A percentile compares a stretch with the other conserved stretches of the same genome.
phyloP scores from a whole-genome alignment of 2,888 invertebrate species.

The Drosophila nigricruria region DNA sequence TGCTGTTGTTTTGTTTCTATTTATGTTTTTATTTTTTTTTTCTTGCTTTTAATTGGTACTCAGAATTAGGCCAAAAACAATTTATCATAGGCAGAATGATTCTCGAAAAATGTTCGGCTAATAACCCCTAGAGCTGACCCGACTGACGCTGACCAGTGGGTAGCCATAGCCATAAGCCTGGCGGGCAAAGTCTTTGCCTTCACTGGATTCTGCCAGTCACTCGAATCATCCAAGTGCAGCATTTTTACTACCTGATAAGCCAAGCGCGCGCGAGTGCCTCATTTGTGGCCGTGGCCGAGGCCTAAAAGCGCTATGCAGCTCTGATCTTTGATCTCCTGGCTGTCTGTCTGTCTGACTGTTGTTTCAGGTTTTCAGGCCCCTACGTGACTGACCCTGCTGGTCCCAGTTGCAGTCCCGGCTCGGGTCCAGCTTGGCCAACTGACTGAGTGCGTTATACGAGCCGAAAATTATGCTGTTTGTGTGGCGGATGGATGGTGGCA shows the following conservation, averaged over 20 bases:
- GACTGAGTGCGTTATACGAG: conserved; percentile 66
- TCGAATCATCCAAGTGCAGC: conserved; percentile 75
- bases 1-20: conserved; percentile 8
- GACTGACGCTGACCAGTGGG: conserved; percentile 49
- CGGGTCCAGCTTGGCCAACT: conserved; percentile 30
- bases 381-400: conserved; percentile 73
- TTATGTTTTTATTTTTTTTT: conserved; percentile 6
- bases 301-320: conserved; percentile 56
- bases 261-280: conserved; percentile 41
- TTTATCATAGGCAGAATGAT: conserved; percentile 72
- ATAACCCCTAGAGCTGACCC: conserved; percentile 58
- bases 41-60: conserved; percentile 69
- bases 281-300: conserved; percentile 40
- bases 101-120: conserved; percentile 63
- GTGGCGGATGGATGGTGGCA: conserved; percentile 45
- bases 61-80: conserved; percentile 70
- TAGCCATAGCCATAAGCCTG: conserved; percentile 6
- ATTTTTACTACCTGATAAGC: conserved; percentile 78
- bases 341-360: conserved; percentile 19
- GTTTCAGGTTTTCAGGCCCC: conserved; percentile 33
- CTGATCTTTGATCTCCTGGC: conserved; percentile 76
- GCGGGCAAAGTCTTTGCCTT: conserved; percentile 2
- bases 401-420: not conserved
- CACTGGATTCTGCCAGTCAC: conserved; percentile 59
- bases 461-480: conserved; percentile 71